Evolutionary conservation across 2,113 vertebrate species (phyloP).

Genomic region (Bettongia penicillata): DNA sequence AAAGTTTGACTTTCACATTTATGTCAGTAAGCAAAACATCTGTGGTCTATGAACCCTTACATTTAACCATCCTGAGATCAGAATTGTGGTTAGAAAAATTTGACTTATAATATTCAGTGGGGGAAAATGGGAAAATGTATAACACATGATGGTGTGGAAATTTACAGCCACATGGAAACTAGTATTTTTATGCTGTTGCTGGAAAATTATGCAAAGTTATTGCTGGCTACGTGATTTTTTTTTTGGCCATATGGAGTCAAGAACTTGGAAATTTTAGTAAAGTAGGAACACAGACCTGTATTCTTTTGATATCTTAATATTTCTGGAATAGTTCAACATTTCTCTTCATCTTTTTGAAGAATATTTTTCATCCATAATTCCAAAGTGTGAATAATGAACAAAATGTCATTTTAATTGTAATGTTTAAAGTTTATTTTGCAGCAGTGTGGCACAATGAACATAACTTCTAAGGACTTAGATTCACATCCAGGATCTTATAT

Average conservation of each 20-base stretch:
- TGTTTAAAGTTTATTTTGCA: not conserved
- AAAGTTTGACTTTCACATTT: slow-evolving; percentile 54
- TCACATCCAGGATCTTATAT: not conserved
- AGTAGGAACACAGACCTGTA: slow-evolving; percentile 1
- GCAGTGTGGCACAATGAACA: not conserved
- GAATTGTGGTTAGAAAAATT: slow-evolving; percentile 38
- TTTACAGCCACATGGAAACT: slow-evolving; percentile 58
- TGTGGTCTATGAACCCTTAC: slow-evolving; percentile 38
- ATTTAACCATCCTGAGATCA: slow-evolving; percentile 18
- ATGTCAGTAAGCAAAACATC: slow-evolving; percentile 30
- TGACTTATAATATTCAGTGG: slow-evolving; percentile 42
- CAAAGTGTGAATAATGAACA: not conserved
- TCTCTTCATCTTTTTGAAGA: slow-evolving; percentile 35
- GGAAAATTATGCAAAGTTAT: slow-evolving; percentile 57
- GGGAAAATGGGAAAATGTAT: slow-evolving; percentile 50
- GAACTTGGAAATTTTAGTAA: slow-evolving; percentile 17
- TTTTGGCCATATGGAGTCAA: slow-evolving; percentile 28
- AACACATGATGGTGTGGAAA: slow-evolving; percentile 59
- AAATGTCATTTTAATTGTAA: not conserved
- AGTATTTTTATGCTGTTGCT: slow-evolving; percentile 46
- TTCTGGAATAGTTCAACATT: slow-evolving; percentile 31
- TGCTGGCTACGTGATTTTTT: slow-evolving; percentile 25
- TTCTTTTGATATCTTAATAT: slow-evolving; percentile 37
- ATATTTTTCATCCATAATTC: not conserved
- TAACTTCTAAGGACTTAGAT: slow-evolving; percentile 10